Evolutionary conservation across 2,113 vertebrate species (phyloP).

Genomic region (Canis aureus): DNA sequence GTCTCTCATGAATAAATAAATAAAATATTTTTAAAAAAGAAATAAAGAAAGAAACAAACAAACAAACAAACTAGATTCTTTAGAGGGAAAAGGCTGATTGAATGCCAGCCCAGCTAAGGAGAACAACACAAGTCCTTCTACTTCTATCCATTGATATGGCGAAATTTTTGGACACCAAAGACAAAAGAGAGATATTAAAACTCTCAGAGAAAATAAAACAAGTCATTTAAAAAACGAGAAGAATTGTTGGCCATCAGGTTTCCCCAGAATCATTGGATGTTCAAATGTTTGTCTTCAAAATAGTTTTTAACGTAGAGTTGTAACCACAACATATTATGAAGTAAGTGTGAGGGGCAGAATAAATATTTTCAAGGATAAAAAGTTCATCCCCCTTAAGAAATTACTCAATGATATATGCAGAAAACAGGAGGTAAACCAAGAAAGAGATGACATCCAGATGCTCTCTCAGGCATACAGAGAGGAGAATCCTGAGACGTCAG

Average conservation of each 20-base stretch:
- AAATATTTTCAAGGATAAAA: conserved; percentile 25
- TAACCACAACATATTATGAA: background rate
- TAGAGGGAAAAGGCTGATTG: background rate
- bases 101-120: background rate
- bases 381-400: background rate
- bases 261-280: background rate
- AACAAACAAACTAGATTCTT: background rate
- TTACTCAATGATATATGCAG: background rate
- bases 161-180: background rate
- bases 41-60: no score
- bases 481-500: background rate
- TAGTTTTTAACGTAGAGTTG: background rate
- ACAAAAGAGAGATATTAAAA: background rate
- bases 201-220: conserved; percentile 52
- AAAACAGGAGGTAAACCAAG: background rate
- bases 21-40: no score
- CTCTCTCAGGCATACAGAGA: background rate
- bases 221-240: background rate
- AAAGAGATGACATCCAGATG: background rate
- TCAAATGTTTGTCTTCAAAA: conserved; percentile 50
- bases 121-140: background rate
- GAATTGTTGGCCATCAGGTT: background rate
- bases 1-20: no score
- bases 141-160: background rate
- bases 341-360: background rate